Base-by-base conservation (phyloP, 1,140 invertebrate genomes). In the Neodiprion pinetum region DNA sequence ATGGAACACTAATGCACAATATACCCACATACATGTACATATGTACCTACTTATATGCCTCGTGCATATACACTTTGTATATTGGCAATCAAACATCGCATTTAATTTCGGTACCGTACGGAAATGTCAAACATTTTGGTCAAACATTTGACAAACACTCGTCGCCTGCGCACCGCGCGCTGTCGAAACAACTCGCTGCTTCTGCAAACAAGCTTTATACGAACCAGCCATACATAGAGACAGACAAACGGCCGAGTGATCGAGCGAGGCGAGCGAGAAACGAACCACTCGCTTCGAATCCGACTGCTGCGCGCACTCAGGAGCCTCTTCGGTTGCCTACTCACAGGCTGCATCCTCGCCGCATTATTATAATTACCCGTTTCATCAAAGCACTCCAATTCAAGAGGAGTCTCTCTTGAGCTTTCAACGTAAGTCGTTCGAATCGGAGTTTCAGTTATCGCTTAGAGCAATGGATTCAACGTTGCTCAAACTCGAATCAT, bases 81-180 rank as follows among this genome's bases (percentile, higher is more conserved):
- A 84, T 83, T 81, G 79, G 73, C 82, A 81, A 83, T 82, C 77
- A 47, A 74, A 76, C 76, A 82, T 80, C 74, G 80, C 86, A 85
- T 87, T 86, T 84, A 87, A 87, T 87, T 87, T 87, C 77, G 78
- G 79, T 70, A 70, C 23, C 79, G 78, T 72, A 77, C 79, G 83
- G 84, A 85, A 86, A 81, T 81, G 81, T 85, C 85, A 85, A 87
- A 87, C 83, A 86, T 86, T 86, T 84, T 82, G 83, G 86, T 86
- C 85, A 87, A 87, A 88, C 86, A 87, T 87, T 87, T 86, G 87
- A 85, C 83, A 84, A 88, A 85, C 85, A 87, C 84, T 88, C 83
- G 80, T 85, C 76, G 76, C 70, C 9, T 28, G 53, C n/a, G 53
- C 75, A 73, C 78, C 68, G 76, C 77, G 76, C 77, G 72, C 23